Evolutionary conservation across 2,888 invertebrate genomes (phyloP), one percentile per base, ranked within the genome.

Genomic region (Euspilapteryx auroguttella): DNA sequence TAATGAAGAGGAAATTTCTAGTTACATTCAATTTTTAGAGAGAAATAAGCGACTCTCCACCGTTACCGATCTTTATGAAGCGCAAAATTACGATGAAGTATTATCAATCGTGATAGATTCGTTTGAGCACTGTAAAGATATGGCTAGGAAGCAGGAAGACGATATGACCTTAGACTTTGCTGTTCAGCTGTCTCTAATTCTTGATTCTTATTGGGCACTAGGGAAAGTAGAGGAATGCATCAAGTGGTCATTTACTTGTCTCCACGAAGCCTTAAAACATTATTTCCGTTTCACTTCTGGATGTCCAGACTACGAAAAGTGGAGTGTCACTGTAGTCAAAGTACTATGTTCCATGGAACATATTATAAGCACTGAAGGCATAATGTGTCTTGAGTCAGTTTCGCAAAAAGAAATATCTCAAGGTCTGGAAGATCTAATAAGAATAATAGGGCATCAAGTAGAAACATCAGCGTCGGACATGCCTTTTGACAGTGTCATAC

Each of bases 371-470:
- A 58, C 51, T 14, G 75, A 75, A 48, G 75, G 61, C 24, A 59
- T 64, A 44, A 63, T 55, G 38, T 79, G 42, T 47, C 65, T 61
- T 52, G 80, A 81, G 37, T 54, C 68, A 17, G 55, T 86, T 21
- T 58, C 81, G 2, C 77, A 79, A 25, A 77, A 79, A 33, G 82
- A 83, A 32, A 56, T 85, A 7, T 73, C 82, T 4, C 80, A 87
- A 36, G 75, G 90, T 10, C 79, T 89, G 1, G 85, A 89, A 49
- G 86, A 86, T 49, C 66, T 93, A 23, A 81, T 87, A 12, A 81
- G 83, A 42, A 80, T 92, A 27, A 81, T 91, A 35, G 85, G 86
- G 28, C 84, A 87, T 48, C 89, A 90, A 55, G 76, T 93, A 34
- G 90, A 92, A 40, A 89, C 89, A 20, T 80, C 75, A 48, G 66